Percentiles rank a stretch among this genome's conserved stretches.
Evolutionary conservation across 2,797 vertebrate genomes (phyloP).

Genomic region (Graptemys geographica): DNA sequence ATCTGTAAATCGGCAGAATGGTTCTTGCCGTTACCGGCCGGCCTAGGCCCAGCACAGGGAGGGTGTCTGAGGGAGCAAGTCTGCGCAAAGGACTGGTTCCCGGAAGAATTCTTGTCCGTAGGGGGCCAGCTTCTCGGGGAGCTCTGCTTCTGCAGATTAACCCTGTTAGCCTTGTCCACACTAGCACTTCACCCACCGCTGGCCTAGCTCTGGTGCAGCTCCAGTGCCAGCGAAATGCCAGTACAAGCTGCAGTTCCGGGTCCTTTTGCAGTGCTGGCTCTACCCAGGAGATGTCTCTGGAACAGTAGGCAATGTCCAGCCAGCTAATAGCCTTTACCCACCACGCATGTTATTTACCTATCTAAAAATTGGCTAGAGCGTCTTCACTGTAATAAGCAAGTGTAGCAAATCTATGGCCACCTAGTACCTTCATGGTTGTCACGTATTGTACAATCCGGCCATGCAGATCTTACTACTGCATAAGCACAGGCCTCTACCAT

Average conservation of each 20-base stretch:
- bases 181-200: neutral
- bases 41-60: neutral
- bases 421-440: neutral
- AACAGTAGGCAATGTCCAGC: neutral
- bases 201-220: neutral
- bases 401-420: neutral
- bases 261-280: neutral
- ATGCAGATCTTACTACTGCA: neutral
- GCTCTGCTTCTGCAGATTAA: neutral
- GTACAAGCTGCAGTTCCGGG: neutral
- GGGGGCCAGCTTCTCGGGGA: neutral
- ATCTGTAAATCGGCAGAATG: neutral
- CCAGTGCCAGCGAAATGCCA: neutral
- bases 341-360: neutral
- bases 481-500: neutral
- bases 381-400: fast-evolving
- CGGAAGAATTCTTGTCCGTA: neutral
- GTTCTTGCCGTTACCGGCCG: too few relatives aligned
- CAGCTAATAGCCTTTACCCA: neutral
- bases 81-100: neutral
- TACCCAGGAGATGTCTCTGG: fast-evolving
- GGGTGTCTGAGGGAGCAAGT: neutral
- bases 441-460: neutral
- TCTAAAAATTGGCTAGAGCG: neutral
- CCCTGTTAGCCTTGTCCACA: neutral